Evolutionary conservation across 2,113 vertebrate genomes (phyloP).

Genomic region (Callaeas wilsoni): DNA sequence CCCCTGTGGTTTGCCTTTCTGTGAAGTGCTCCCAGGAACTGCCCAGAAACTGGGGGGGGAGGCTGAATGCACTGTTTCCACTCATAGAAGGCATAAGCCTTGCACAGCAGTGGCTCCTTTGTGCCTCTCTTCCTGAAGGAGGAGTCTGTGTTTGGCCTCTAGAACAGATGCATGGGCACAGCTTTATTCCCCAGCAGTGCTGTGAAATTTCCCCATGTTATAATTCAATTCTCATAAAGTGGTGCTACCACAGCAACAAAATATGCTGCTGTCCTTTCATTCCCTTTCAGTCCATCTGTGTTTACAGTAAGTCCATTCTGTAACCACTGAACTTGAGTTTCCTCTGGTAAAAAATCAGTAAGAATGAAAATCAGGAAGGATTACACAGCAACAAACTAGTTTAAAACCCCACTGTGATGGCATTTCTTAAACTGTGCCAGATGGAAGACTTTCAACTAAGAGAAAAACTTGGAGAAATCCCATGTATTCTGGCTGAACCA

Average conservation of each 20-base stretch:
- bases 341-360: not conserved
- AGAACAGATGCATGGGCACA: not conserved
- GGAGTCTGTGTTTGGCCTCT: not conserved
- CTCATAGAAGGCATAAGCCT: not conserved
- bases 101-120: not conserved
- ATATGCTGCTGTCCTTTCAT: not conserved
- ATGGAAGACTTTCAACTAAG: not conserved
- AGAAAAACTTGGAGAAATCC: constrained; percentile 10
- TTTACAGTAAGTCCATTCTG: not conserved
- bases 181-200: not conserved
- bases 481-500: not conserved
- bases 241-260: not conserved
- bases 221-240: not conserved
- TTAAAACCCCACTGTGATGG: not conserved
- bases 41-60: not conserved
- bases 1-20: not conserved
- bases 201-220: not conserved
- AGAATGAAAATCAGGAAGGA: not conserved
- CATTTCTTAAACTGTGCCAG: constrained; percentile 11
- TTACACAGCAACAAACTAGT: not conserved
- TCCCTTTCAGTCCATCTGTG: not conserved
- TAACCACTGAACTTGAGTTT: not conserved
- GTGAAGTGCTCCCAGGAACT: not conserved
- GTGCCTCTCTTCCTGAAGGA: not conserved
- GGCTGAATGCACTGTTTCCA: not conserved